phyloP scores from a whole-genome alignment of 1,140 invertebrate genomes.

The Drosophila hydei region DNA sequence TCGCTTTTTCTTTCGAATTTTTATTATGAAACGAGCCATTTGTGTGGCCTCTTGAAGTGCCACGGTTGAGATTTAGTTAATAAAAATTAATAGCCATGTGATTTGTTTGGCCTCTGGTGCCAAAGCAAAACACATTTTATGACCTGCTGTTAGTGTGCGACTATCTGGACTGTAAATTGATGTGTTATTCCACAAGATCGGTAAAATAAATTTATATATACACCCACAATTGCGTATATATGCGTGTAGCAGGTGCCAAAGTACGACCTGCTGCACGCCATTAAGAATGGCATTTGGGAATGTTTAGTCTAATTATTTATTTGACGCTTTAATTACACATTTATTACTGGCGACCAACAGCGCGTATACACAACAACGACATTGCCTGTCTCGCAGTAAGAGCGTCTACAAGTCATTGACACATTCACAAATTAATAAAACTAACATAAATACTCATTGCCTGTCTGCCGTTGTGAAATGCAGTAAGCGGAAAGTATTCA shows the following conservation, averaged over 20 bases:
- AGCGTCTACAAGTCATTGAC: constrained; percentile 61
- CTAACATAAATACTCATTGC: constrained; percentile 41
- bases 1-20: constrained; percentile 23
- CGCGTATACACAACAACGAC: constrained; percentile 65
- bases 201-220: neutral
- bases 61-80: constrained; percentile 73
- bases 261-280: constrained; percentile 11
- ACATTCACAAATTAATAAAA: constrained; percentile 42
- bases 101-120: constrained; percentile 71
- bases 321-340: constrained; percentile 73
- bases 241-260: neutral
- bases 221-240: neutral
- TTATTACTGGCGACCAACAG: constrained; percentile 55
- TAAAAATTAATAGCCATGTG: constrained; percentile 79
- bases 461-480: neutral
- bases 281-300: constrained; percentile 16
- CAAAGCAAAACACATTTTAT: constrained; percentile 40
- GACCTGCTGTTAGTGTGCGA: constrained; percentile 36
- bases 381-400: constrained; percentile 19
- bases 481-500: neutral
- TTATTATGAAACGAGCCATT: constrained; percentile 34
- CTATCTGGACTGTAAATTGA: constrained; percentile 44
- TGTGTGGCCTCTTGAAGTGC: constrained; percentile 37
- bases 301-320: constrained; percentile 67
- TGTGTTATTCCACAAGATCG: constrained; percentile 26